Percentiles rank a stretch among this genome's conserved stretches.
Conservation (phyloP, 2,797 vertebrate species). For the Microctenopoma stevenorrisi region DNA sequence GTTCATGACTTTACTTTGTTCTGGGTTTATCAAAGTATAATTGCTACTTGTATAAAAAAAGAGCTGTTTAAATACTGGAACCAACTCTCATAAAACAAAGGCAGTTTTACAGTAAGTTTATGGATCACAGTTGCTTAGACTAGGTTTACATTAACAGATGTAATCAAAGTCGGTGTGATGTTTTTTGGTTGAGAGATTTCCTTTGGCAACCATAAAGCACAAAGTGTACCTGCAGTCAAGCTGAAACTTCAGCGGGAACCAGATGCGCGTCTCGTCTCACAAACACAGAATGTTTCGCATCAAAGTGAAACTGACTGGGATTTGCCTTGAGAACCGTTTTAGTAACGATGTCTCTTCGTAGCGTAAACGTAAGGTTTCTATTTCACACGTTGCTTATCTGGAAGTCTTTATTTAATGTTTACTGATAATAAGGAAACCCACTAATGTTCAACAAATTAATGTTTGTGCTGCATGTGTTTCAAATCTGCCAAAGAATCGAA, state of each 20-base stretch:
- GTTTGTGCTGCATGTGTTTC: background rate
- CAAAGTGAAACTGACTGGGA: conserved; percentile 13
- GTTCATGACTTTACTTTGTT: conserved; percentile 4
- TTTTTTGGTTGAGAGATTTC: conserved; percentile 35
- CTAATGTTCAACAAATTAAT: background rate
- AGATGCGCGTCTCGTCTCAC: conserved; percentile 46
- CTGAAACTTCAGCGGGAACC: conserved; percentile 38
- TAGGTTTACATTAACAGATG: conserved; percentile 35
- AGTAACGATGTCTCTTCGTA: background rate
- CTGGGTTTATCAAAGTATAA: background rate
- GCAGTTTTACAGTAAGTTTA: conserved; percentile 37
- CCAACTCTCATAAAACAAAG: conserved; percentile 16
- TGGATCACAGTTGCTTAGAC: conserved; percentile 29
- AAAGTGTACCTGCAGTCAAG: conserved; percentile 27
- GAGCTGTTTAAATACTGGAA: background rate
- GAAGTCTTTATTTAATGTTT: background rate
- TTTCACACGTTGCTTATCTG: conserved; percentile 9
- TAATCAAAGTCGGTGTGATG: conserved; percentile 44
- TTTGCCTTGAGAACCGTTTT: conserved; percentile 1
- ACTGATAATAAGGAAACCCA: background rate
- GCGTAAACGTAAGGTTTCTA: conserved; percentile 8
- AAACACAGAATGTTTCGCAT: background rate
- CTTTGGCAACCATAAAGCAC: conserved; percentile 30
- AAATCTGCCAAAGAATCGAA: background rate
- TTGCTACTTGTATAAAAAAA: background rate